phyloP scores from a whole-genome alignment of 2,113 vertebrate species.

The Vidua macroura region DNA sequence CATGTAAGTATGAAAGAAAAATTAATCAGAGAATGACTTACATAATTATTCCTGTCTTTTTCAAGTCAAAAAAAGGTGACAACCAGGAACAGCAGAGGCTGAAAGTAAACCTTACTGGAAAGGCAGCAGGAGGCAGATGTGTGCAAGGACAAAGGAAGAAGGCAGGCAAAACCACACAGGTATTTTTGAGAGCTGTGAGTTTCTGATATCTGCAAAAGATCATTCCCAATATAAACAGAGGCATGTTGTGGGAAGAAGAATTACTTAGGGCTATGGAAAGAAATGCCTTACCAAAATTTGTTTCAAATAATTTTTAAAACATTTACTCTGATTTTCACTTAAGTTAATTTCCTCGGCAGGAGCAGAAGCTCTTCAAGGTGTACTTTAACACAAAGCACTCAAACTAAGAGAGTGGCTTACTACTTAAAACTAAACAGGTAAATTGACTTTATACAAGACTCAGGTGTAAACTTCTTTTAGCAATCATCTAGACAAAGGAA shows the following conservation, averaged over 20 bases:
- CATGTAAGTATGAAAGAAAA: background rate
- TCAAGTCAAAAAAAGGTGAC: background rate
- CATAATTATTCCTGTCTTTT: background rate
- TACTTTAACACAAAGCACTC: background rate
- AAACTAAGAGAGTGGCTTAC: background rate
- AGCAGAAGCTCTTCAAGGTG: background rate
- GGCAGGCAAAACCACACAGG: background rate
- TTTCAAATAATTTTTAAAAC: background rate
- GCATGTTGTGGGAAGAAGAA: background rate
- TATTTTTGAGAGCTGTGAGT: background rate
- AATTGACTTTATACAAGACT: background rate
- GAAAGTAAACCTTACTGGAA: background rate
- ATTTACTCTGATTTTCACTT: background rate
- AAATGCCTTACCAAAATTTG: background rate
- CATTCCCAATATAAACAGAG: background rate
- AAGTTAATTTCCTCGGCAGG: background rate
- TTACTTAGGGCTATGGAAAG: background rate
- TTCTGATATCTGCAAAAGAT: background rate
- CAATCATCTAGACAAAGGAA: background rate
- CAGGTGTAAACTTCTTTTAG: background rate
- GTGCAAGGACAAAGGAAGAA: background rate
- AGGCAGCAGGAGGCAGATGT: background rate
- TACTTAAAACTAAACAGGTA: background rate
- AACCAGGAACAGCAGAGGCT: background rate
- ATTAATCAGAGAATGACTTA: background rate